These are phyloP conservation scores for Emmelina monodactyla DNA, from an alignment of 2,888 invertebrate genomes.

Conservation along the genomic window DNA sequence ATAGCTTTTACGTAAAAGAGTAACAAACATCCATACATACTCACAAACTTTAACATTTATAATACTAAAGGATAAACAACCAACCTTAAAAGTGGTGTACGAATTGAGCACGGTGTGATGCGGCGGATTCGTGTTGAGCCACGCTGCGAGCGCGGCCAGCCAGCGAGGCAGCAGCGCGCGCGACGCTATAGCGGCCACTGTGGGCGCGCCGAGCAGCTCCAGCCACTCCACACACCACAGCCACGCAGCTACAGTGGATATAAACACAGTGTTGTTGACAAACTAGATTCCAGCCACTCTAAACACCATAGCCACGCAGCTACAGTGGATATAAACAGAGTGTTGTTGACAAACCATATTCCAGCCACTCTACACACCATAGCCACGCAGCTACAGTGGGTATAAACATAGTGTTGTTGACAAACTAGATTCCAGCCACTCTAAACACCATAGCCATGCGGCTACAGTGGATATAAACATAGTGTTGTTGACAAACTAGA, in stretches of 20 bases:
- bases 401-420: not conserved
- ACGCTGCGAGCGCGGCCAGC: conserved; percentile 83
- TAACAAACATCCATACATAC: too few species aligned
- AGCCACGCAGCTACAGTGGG: conserved; percentile 85
- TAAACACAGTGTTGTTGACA: not conserved
- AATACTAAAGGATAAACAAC: too few species aligned
- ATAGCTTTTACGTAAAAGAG: too few species aligned
- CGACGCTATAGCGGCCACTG: conserved; percentile 82
- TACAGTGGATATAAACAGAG: too few species aligned
- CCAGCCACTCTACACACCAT: conserved; percentile 95
- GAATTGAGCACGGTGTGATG: conserved; percentile 84
- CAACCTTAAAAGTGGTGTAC: conserved; percentile 52
- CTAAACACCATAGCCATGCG: too few species aligned
- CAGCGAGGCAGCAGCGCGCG: conserved; percentile 94
- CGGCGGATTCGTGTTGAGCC: conserved; percentile 91
- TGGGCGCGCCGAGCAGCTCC: conserved; percentile 79
- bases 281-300: too few species aligned
- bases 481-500: too few species aligned
- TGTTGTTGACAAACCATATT: too few species aligned
- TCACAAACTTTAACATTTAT: too few species aligned
- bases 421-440: too few species aligned
- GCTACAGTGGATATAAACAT: too few species aligned
- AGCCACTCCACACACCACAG: conserved; percentile 95
- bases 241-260: conserved; percentile 81
- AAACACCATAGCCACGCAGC: too few species aligned